Conservation (phyloP, 2,888 invertebrate species). For the Malthinus flaveolus region DNA sequence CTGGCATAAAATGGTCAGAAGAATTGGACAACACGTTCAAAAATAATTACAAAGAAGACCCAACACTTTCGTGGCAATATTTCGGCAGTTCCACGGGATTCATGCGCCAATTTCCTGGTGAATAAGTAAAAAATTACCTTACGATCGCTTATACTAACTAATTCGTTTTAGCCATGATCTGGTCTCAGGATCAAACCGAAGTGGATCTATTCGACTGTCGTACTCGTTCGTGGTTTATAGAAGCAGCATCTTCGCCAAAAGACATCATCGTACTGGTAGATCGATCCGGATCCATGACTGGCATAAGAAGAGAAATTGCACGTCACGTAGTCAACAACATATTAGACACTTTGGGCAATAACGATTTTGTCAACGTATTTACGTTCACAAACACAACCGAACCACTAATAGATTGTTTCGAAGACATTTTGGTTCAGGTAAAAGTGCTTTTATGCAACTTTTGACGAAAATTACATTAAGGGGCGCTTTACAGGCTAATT, state of each 20-base stretch:
- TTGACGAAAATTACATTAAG: not conserved
- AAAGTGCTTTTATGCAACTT: too few relatives aligned
- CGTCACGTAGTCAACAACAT: conserved; percentile 85
- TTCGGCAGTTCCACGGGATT: conserved; percentile 97
- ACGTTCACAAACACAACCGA: conserved; percentile 84
- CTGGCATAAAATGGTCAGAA: conserved; percentile 95
- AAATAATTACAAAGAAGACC: conserved; percentile 83
- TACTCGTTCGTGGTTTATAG: conserved; percentile 94
- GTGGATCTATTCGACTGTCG: conserved; percentile 96
- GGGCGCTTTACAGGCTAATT: conserved; percentile 69
- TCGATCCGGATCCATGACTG: conserved; percentile 69
- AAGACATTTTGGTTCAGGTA: conserved; percentile 84
- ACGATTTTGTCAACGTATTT: conserved; percentile 97
- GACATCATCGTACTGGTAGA: conserved; percentile 78
- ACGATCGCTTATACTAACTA: not conserved
- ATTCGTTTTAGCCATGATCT: conserved; percentile 67
- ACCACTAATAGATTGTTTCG: conserved; percentile 86
- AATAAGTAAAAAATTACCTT: not conserved
- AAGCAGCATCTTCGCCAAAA: conserved; percentile 97
- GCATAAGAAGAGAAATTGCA: conserved; percentile 83
- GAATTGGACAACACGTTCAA: conserved; percentile 87
- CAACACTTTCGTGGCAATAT: conserved; percentile 94
- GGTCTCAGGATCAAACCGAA: conserved; percentile 68
- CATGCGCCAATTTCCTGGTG: conserved; percentile 94
- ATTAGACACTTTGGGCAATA: conserved; percentile 93